Evolutionary conservation across 2,888 invertebrate genomes (phyloP).

Genomic region (Lasioglossum pauxillum): DNA sequence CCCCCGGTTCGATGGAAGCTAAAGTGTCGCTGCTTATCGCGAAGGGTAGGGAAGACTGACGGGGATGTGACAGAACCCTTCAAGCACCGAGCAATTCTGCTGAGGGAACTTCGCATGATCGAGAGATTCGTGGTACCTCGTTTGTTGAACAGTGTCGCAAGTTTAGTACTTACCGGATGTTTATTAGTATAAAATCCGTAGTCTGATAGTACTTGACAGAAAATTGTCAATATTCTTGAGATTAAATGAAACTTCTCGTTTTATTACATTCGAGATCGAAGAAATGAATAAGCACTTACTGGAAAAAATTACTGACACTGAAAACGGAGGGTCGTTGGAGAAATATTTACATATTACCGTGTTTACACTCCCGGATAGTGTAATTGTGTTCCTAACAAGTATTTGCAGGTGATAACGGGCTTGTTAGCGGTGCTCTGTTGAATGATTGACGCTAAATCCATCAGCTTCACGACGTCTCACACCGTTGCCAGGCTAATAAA

Average conservation of each 20-base stretch:
- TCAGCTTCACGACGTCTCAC: background rate
- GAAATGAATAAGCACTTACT: background rate
- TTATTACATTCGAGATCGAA: background rate
- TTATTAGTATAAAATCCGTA: too few relatives aligned
- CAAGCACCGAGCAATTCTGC: background rate
- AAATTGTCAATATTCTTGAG: too few relatives aligned
- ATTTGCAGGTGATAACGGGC: background rate
- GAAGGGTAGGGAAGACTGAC: background rate
- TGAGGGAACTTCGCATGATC: background rate
- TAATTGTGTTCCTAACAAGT: conserved; percentile 9
- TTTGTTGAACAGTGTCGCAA: background rate
- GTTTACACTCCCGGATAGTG: background rate
- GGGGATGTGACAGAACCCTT: background rate
- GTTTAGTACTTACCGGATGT: too few relatives aligned
- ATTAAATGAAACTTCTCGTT: background rate
- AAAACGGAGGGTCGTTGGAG: background rate
- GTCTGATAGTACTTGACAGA: too few relatives aligned
- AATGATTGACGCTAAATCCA: background rate
- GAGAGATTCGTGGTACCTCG: too few relatives aligned
- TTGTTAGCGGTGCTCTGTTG: background rate
- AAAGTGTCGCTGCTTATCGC: conserved; percentile 10
- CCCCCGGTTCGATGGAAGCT: background rate
- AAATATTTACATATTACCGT: background rate
- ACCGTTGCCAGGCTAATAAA: background rate
- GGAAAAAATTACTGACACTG: background rate